Evolutionary conservation across 2,113 vertebrate species (phyloP), one percentile per base, ranked within the genome.

Genomic region (Carlito syrichta): DNA sequence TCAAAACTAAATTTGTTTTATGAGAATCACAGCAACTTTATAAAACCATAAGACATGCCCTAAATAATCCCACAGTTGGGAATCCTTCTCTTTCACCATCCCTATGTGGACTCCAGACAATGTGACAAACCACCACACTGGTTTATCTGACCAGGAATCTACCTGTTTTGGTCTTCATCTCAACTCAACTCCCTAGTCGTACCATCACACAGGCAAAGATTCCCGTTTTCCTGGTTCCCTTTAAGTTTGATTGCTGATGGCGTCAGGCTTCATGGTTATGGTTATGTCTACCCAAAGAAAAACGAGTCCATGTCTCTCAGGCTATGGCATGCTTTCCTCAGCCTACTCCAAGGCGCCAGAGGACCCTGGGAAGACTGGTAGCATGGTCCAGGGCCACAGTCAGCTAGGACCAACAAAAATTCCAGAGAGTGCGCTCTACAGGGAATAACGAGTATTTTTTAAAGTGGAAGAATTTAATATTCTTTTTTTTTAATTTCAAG

Each of bases 401-500:
- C 68, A 78, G 52, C 30, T 50, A 27, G 10, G 3, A 5, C 82
- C 52, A 82, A 58, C 22, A 38, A 58, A 54, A 85, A 8, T 14
- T 54, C 3, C 40, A 48, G 69, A 32, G 32, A 32, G 5, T 3
- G 32, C 30, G 79, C 50, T 58, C 63, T 52, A 5, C 30, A 54
- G 48, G 20, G 43, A 56, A 62, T 48, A 35, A 4, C n/a, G 54
- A 20, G 3, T 45, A 19, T 43, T 77, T 84, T 86, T 74, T 32
- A 40, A 89, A 62, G n/a, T 40, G 50, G 40, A 45, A 38, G 76
- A 78, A 22, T 17, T 56, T 43, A 54, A 45, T 45, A 23, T 43
- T 22, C 62, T 93, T 95, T 88, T 69, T 91, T 86, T 92, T 84
- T 90, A 66, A 98, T 97, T 97, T 96, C 89, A 96, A 97, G 96